These are phyloP conservation scores for Tangara arthus DNA, from an alignment of 2,797 vertebrate genomes.

Conservation along the genomic window DNA sequence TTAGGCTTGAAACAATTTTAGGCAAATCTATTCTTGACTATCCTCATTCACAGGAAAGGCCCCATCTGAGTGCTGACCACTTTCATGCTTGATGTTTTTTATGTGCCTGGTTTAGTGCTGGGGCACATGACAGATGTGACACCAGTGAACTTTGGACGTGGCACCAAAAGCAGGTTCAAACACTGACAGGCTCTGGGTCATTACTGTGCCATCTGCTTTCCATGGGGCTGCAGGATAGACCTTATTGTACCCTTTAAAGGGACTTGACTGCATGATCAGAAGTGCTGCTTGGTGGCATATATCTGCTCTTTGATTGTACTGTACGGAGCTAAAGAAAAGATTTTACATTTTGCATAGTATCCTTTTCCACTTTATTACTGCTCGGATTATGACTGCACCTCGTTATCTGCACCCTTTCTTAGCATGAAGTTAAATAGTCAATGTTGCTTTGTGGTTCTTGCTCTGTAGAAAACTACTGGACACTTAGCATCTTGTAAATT, in stretches of 20 bases:
- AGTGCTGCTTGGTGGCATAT: background rate
- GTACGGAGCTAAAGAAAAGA: background rate
- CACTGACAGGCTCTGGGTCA: background rate
- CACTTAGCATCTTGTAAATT: background rate
- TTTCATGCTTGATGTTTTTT: background rate
- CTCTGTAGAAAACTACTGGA: background rate
- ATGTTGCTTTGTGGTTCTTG: background rate
- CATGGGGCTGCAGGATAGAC: background rate
- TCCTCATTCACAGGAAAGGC: background rate
- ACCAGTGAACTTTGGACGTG: background rate
- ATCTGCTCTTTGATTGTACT: background rate
- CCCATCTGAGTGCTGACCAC: background rate
- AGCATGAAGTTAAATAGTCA: background rate
- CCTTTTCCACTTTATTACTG: background rate
- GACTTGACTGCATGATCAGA: background rate
- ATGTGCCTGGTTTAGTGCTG: background rate
- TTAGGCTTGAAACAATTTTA: background rate
- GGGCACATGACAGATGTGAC: background rate
- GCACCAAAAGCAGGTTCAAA: background rate
- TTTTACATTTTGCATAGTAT: background rate
- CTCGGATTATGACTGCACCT: fast-evolving
- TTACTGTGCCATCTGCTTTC: background rate
- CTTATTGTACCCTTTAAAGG: background rate
- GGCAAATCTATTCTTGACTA: background rate
- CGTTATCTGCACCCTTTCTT: background rate